phyloP scores from a whole-genome alignment of 2,888 invertebrate species.

The Selenia dentaria region DNA sequence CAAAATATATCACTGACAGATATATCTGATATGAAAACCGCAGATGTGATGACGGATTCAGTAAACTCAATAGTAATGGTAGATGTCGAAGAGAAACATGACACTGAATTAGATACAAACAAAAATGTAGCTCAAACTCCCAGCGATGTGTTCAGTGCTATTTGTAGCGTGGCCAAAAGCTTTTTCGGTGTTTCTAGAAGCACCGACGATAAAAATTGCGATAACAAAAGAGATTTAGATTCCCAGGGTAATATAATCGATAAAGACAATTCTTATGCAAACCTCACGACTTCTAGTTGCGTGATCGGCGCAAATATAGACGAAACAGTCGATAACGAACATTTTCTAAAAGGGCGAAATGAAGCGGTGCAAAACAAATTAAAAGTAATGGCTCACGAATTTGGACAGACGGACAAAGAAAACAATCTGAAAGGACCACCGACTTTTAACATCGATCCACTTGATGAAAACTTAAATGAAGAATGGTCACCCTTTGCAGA shows the following conservation, averaged over 20 bases:
- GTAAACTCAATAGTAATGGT: slow-evolving; percentile 30
- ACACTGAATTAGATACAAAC: slow-evolving; percentile 38
- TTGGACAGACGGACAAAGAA: slow-evolving; percentile 62
- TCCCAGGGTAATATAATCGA: slow-evolving; percentile 62
- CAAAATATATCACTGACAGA: background rate
- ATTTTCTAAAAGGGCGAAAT: slow-evolving; percentile 65
- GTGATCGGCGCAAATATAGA: slow-evolving; percentile 63
- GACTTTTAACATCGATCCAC: slow-evolving; percentile 37
- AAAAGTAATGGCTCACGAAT: slow-evolving; percentile 80
- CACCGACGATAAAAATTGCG: slow-evolving; percentile 48
- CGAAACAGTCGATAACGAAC: slow-evolving; percentile 52
- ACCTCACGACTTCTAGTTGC: slow-evolving; percentile 57
- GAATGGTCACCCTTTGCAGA: slow-evolving; percentile 53
- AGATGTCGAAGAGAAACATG: slow-evolving; percentile 34
- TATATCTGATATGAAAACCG: slow-evolving; percentile 8
- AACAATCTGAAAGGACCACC: slow-evolving; percentile 53
- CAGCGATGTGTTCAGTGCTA: slow-evolving; percentile 58
- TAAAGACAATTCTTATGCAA: slow-evolving; percentile 40
- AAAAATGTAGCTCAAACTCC: slow-evolving; percentile 48
- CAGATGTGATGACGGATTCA: slow-evolving; percentile 36
- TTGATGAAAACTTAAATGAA: slow-evolving; percentile 63
- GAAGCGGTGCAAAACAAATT: slow-evolving; percentile 75
- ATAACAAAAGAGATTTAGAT: slow-evolving; percentile 62
- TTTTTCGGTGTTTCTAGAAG: slow-evolving; percentile 57
- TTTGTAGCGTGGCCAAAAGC: slow-evolving; percentile 67